phyloP scores from a whole-genome alignment of 2,888 invertebrate genomes.

The Eucriotettix oculatus region DNA sequence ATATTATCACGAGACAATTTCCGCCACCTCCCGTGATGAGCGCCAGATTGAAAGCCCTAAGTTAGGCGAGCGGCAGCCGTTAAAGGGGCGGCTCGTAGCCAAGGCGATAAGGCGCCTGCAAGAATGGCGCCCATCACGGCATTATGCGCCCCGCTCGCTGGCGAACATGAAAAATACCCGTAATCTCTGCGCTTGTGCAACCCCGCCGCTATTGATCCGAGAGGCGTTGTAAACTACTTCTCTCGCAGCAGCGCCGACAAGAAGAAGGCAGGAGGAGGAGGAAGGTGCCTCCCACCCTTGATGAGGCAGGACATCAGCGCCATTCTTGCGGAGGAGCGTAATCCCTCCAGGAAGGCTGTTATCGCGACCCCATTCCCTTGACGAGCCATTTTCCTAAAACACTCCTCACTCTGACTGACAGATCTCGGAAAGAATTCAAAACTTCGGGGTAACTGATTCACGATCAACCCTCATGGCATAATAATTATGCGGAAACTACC shows the following conservation, averaged over 20 bases:
- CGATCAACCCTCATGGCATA: no score
- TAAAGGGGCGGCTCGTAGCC: not conserved
- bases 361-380: no score
- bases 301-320: no score
- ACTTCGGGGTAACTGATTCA: no score
- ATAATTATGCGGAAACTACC: no score
- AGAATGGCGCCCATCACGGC: constrained; percentile 1
- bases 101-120: not conserved
- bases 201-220: not conserved
- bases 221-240: not conserved
- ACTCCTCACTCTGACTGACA: no score
- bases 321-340: not conserved
- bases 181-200: not conserved
- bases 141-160: not conserved
- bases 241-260: not conserved
- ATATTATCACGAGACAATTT: constrained; percentile 1
- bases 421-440: no score
- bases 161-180: constrained; percentile 1
- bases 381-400: no score
- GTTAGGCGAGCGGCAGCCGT: not conserved
- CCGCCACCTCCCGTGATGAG: not conserved
- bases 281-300: no score
- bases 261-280: no score
- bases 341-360: no score
- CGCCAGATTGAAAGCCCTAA: not conserved